Conservation (phyloP, 2,888 invertebrate species). For the Eupithecia vulgata region DNA sequence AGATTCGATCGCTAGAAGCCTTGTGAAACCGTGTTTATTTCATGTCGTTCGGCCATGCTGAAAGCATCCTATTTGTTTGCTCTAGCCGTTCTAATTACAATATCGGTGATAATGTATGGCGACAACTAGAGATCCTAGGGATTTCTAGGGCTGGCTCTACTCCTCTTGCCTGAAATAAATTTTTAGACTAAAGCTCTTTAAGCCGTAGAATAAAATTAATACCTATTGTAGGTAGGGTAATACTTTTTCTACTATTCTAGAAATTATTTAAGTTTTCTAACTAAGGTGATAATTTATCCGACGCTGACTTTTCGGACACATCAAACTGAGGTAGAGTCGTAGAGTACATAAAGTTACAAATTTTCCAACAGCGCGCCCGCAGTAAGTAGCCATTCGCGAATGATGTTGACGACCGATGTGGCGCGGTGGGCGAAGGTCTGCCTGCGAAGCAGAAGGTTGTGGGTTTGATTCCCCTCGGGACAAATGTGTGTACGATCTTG, state of each 20-base stretch:
- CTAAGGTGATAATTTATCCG: neutral
- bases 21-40: neutral
- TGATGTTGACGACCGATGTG: too few relatives aligned
- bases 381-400: too few relatives aligned
- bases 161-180: neutral
- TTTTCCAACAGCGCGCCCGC: too few relatives aligned
- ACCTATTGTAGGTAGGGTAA: too few relatives aligned
- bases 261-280: too few relatives aligned
- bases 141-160: conserved; percentile 19
- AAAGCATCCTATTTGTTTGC: neutral
- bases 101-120: conserved; percentile 24
- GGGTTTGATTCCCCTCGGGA: too few relatives aligned
- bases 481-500: too few relatives aligned
- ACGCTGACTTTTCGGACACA: neutral
- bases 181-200: neutral
- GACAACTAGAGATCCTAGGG: conserved; percentile 21
- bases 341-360: too few relatives aligned
- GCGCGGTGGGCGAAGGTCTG: too few relatives aligned
- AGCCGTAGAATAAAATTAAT: too few relatives aligned
- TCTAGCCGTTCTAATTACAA: conserved; percentile 26
- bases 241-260: too few relatives aligned
- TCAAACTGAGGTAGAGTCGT: neutral
- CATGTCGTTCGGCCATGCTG: neutral
- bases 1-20: neutral
- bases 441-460: too few relatives aligned